Base-by-base conservation (phyloP, 64 coral and sea anemone genomes). In the Montipora sp. region DNA sequence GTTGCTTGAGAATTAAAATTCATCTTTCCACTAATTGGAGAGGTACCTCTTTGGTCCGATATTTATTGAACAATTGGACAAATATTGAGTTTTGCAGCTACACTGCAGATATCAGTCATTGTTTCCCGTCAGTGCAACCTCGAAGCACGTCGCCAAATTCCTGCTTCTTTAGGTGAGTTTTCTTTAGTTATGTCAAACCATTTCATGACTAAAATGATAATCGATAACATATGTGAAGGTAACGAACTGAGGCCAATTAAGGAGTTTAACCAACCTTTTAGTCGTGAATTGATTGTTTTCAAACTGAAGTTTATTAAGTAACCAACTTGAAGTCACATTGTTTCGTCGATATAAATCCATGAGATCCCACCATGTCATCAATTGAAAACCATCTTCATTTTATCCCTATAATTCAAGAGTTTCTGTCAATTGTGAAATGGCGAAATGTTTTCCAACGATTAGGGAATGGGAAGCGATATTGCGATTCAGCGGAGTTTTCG, bases 51-150 rank as follows among this genome's bases (percentile, higher is more conserved):
- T 8, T 21, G 22, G 53, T 78, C 79, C 55, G 13, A 81, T 81
- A 70, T 48, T 50, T 47, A 77, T 43, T 19, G 7, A 85, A 85
- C 82, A 85, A 85, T 70, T 45, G 8, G 45, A 85, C 46, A 71
- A 85, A 85, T 85, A 85, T 85, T 85, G 82, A 50, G 65, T 21
- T 71, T 59, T 43, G 53, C 44, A 18, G 75, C 15, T 8, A 12
- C 5, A 11, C 15, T 21, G 10, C 82, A 49, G 82, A 85, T 85
- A 85, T 85, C 45, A 49, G 13, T 47, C 19, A 48, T 67, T 85
- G 61, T 13, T 67, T 71, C 65, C 45, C 15, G 48, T 71, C 36
- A 50, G 44, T 70, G 65, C 47, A 49, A 85, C 9, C 15, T 45
- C 46, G 61, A 12, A 50, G 66, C 82, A 50, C 61, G 47, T 48